Conservation (phyloP, 2,113 vertebrate species). For the Catharus fuscescens region DNA sequence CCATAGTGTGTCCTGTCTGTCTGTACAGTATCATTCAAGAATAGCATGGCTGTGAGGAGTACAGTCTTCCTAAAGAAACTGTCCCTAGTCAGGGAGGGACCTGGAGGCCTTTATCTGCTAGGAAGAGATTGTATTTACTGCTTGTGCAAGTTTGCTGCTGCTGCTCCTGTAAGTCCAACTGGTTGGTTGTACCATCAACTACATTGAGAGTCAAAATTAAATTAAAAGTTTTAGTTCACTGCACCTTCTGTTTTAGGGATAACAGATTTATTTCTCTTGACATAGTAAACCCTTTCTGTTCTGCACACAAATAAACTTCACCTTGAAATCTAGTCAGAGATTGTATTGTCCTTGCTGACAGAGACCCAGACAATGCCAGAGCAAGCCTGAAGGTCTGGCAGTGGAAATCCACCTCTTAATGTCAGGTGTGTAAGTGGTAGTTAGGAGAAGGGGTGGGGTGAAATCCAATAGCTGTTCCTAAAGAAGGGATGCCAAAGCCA, state of each 20-base stretch:
- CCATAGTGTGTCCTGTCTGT: background rate
- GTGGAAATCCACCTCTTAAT: background rate
- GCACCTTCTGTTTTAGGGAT: background rate
- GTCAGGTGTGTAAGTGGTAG: background rate
- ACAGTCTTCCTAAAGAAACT: background rate
- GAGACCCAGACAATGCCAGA: background rate
- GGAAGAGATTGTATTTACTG: background rate
- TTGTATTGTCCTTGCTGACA: background rate
- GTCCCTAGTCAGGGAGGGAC: background rate
- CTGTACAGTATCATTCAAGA: background rate
- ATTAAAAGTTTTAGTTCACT: background rate
- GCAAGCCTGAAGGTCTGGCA: background rate
- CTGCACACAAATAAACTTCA: background rate
- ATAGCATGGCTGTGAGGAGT: background rate
- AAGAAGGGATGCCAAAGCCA: background rate
- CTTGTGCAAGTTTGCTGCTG: background rate
- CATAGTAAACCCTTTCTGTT: background rate
- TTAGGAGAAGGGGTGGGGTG: slow-evolving; percentile 1
- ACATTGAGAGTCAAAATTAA: rapidly evolving
- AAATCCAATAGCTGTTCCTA: background rate
- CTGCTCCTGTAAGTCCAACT: background rate
- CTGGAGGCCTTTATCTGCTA: background rate
- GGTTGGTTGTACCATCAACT: background rate
- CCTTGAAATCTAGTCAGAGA: background rate
- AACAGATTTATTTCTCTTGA: background rate